A percentile compares a stretch with the other conserved stretches of the same genome.
Evolutionary conservation across 2,797 vertebrate genomes (phyloP).

Genomic region (Micromesistius poutassou): DNA sequence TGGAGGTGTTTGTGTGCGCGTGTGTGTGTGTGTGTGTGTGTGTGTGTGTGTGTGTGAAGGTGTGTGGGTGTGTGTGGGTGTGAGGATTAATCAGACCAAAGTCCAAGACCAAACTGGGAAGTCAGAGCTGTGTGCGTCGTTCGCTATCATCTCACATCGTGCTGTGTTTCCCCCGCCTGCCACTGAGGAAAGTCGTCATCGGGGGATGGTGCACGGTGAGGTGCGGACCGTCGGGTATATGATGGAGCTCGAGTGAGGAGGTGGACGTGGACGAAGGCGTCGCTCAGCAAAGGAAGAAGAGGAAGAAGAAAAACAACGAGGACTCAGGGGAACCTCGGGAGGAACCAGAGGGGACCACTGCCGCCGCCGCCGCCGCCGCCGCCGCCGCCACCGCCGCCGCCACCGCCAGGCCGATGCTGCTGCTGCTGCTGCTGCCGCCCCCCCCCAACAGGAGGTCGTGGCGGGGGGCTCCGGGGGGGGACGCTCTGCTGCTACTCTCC

Average conservation of each 20-base stretch:
- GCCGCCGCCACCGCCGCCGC: too few species aligned
- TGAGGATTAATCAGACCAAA: not conserved
- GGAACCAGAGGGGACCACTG: not conserved
- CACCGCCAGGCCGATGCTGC: not conserved
- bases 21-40: too few species aligned
- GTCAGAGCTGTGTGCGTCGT: not conserved
- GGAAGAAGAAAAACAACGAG: not conserved
- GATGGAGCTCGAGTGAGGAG: not conserved
- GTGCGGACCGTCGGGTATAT: too few species aligned
- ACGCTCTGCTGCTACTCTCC: conserved; percentile 26
- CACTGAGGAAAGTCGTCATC: too few species aligned
- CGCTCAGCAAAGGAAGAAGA: not conserved
- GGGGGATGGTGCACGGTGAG: too few species aligned
- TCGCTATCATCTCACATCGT: not conserved
- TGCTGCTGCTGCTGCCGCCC: not conserved
- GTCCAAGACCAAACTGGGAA: not conserved
- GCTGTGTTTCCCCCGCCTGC: not conserved
- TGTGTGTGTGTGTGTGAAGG: not conserved
- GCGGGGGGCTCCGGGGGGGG: too few species aligned
- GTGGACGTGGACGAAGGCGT: not conserved
- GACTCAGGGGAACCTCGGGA: too few species aligned
- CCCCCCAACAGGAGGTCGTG: too few species aligned
- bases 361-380: too few species aligned
- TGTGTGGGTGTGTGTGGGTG: too few species aligned
- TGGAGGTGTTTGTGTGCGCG: not conserved